Base-by-base conservation (phyloP, 1,140 invertebrate species). In the Pantala flavescens region DNA sequence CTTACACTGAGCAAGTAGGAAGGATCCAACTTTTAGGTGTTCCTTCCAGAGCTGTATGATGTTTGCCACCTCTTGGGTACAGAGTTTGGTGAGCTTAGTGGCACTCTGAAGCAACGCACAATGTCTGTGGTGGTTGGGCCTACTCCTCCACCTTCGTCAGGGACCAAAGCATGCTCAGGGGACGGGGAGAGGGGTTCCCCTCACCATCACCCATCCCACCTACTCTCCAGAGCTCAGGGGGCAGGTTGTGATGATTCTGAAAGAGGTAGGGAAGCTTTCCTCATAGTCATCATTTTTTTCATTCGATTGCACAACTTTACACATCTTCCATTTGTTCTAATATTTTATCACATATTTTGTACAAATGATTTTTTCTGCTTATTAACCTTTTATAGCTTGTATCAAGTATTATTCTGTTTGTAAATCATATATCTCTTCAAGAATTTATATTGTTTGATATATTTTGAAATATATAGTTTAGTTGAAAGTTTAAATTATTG, bases 31-130 rank as follows among this genome's bases (percentile, higher is more conserved):
- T 63, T 21, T 63, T 63, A 12, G 49, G 49, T 63, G n/a, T 63
- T 63, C 49, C 49, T 77, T 80, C 21, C 80, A 87, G 86, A 85
- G 76, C 75, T 86, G n/a, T 78, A 82, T 72, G 85, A 86, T 70
- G 81, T 85, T 7, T 81, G 82, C 75, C 81, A 83, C 49, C 76
- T 86, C 42, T 78, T 87, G 43, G 79, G 80, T 7, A 83, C 84
- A 75, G 80, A 83, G 71, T 76, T 79, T 70, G 74, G 79, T 42
- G 72, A 43, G 28, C 72, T 77, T n/a, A 28, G 63, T 24, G 43
- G 49, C 16, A 70, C 70, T 36, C 76, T 77, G 23, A 77, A 72
- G 19, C 76, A 77, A 73, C 76, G 76, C 24, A 76, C 71, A 72
- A 49, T 77, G 14, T 24, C 73, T 14, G 70, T 76, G 19, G 23